Evolutionary conservation across 2,888 invertebrate species (phyloP).

Genomic region (Platycnemis pennipes): DNA sequence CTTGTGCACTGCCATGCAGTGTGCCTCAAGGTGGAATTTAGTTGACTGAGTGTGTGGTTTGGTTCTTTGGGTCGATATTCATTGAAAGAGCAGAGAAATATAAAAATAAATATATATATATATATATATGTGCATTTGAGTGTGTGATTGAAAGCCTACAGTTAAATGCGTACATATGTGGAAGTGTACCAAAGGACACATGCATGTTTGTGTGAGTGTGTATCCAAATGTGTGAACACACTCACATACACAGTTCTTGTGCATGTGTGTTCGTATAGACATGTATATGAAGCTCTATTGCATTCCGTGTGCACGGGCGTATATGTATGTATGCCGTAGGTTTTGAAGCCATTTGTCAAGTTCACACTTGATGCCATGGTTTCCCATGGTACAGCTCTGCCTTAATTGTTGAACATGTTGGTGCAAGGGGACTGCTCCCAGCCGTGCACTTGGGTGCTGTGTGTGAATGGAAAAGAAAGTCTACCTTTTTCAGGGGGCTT

Average conservation of each 20-base stretch:
- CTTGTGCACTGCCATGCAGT: conserved; percentile 61
- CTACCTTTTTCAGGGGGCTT: conserved; percentile 37
- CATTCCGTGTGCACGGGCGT: conserved; percentile 45
- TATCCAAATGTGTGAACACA: neutral
- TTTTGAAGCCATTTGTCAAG: conserved; percentile 47
- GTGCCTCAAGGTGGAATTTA: conserved; percentile 17
- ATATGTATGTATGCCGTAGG: neutral
- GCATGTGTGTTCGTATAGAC: neutral
- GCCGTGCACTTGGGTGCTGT: conserved; percentile 21
- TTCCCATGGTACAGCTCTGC: conserved; percentile 43
- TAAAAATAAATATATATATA: neutral
- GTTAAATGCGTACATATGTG: neutral
- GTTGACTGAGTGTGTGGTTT: neutral
- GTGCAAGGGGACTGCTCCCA: neutral
- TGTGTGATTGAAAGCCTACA: neutral
- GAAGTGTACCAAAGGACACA: neutral
- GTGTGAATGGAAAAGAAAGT: neutral
- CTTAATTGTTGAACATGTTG: conserved; percentile 65
- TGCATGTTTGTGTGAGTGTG: neutral
- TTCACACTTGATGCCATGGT: conserved; percentile 40
- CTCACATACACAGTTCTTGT: neutral
- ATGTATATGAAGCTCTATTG: conserved; percentile 32
- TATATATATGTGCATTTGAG: neutral
- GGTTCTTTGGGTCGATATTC: conserved; percentile 47
- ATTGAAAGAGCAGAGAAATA: neutral